Evolutionary conservation across 2,113 vertebrate species (phyloP).

Genomic region (Craseonycteris thonglongyai): DNA sequence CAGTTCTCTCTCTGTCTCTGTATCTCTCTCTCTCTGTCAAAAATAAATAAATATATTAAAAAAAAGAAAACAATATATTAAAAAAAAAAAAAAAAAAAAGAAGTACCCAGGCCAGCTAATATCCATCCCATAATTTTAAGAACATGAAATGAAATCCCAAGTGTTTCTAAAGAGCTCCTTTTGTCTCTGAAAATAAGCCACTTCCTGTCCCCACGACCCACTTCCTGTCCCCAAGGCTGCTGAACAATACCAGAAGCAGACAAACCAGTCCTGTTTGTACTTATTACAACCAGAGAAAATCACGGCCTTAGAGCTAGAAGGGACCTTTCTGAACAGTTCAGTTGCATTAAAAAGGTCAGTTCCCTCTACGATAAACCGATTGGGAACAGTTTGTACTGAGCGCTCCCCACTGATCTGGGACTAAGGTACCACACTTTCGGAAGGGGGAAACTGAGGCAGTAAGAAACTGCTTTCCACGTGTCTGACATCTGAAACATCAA

Average conservation of each 20-base stretch:
- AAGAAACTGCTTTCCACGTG: background rate
- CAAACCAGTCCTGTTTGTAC: conserved; percentile 21
- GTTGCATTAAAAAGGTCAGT: background rate
- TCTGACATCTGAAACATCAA: background rate
- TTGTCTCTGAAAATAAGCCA: background rate
- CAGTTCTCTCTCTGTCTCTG: too few relatives aligned
- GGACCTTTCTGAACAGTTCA: background rate
- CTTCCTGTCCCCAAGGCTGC: conserved; percentile 44
- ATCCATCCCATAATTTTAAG: background rate
- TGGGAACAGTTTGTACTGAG: background rate
- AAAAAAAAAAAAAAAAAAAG: too few relatives aligned
- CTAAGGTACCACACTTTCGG: background rate
- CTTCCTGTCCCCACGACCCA: conserved; percentile 51
- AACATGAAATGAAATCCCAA: background rate
- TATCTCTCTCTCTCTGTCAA: too few relatives aligned
- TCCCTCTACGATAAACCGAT: background rate
- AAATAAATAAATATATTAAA: too few relatives aligned
- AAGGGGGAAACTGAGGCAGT: background rate
- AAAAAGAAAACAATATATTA: too few relatives aligned
- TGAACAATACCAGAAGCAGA: background rate
- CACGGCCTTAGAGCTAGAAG: background rate
- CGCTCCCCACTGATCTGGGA: rapidly evolving
- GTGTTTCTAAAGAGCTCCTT: background rate
- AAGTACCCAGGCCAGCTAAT: background rate
- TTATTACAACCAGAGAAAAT: background rate